Conservation (phyloP, 1,140 invertebrate species). For the Lordiphosa collinella region DNA sequence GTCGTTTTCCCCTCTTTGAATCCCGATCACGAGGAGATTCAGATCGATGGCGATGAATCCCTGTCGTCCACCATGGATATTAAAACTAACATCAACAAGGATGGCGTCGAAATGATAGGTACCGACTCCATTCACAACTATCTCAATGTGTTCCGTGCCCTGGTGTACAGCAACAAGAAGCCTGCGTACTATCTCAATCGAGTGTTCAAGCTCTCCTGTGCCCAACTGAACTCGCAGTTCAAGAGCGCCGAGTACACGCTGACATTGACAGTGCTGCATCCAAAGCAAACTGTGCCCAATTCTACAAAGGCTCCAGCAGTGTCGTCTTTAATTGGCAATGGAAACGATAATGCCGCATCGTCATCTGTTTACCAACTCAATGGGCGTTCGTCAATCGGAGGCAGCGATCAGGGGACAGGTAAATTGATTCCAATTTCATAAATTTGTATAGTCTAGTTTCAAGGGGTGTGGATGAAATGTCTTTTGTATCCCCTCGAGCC, state of each 20-base stretch:
- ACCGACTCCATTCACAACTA: constrained; percentile 92
- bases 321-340: constrained; percentile 11
- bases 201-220: constrained; percentile 96
- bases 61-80: constrained; percentile 76
- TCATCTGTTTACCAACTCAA: constrained; percentile 16
- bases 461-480: no score
- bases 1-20: constrained; percentile 96
- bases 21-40: constrained; percentile 92
- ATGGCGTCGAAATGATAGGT: constrained; percentile 90
- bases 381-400: constrained; percentile 4
- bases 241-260: constrained; percentile 95
- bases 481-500: no score
- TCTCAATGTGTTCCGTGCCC: constrained; percentile 87
- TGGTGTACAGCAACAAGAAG: constrained; percentile 95
- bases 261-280: constrained; percentile 88
- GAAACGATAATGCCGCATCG: constrained; percentile 16
- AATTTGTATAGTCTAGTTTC: no score
- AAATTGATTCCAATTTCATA: neutral
- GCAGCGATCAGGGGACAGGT: constrained; percentile 33
- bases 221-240: constrained; percentile 94
- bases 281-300: constrained; percentile 81
- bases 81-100: constrained; percentile 81
- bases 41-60: constrained; percentile 70
- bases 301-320: constrained; percentile 40
- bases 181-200: constrained; percentile 96